phyloP scores from a whole-genome alignment of 1,140 invertebrate species.

The Pantala flavescens region DNA sequence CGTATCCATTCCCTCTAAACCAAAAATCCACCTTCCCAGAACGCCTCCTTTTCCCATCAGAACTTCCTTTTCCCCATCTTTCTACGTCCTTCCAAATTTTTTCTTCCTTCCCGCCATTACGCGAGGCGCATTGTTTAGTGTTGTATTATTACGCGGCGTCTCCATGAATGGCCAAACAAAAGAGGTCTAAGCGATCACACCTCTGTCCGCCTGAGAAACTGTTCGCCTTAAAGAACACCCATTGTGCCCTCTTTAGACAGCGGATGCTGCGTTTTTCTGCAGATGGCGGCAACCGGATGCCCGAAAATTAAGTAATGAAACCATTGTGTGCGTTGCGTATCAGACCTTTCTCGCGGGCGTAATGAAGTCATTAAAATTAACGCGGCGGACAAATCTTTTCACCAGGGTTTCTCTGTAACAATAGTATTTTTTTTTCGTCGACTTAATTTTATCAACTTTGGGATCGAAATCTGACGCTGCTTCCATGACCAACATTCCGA shows the following conservation, averaged over 20 bases:
- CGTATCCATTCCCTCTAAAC: not conserved
- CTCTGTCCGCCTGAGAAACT: not conserved
- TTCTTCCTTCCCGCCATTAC: constrained; percentile 6
- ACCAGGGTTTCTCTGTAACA: no score
- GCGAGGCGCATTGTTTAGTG: not conserved
- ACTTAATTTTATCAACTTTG: no score
- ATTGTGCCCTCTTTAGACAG: not conserved
- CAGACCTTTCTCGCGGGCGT: no score
- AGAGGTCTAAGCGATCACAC: not conserved
- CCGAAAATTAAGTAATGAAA: no score
- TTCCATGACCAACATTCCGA: no score
- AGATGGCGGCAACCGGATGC: not conserved
- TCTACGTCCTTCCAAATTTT: not conserved
- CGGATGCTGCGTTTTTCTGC: not conserved
- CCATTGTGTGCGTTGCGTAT: no score
- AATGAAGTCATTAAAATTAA: no score
- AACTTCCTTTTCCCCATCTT: not conserved
- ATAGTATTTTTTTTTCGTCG: no score
- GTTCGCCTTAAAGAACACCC: not conserved
- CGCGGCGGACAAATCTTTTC: no score
- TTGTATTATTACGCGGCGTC: not conserved
- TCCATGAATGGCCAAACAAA: not conserved
- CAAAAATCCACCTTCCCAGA: not conserved
- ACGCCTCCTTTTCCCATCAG: not conserved
- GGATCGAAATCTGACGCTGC: no score